Percentiles rank a stretch among this genome's conserved stretches.
Conservation (phyloP, 2,888 invertebrate species). For the Eustalomyia histrio region DNA sequence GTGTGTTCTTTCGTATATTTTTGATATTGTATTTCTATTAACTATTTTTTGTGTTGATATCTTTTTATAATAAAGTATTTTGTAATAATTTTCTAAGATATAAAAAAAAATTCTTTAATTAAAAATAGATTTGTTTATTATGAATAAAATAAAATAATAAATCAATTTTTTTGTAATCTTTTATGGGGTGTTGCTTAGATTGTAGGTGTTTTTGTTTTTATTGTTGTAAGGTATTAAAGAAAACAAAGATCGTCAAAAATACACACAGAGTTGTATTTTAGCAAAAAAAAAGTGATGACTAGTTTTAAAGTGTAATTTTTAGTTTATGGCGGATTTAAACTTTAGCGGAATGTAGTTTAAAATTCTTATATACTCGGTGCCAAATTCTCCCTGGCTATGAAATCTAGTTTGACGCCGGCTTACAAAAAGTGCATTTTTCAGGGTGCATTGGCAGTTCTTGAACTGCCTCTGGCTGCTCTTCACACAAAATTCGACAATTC, state of each 20-base stretch:
- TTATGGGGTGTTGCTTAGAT: too few relatives aligned
- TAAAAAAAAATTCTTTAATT: slow-evolving; percentile 19
- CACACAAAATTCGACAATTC: too few relatives aligned
- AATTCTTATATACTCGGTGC: too few relatives aligned
- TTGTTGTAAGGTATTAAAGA: not conserved
- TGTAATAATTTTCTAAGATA: slow-evolving; percentile 43
- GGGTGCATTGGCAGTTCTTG: too few relatives aligned
- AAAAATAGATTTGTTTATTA: slow-evolving; percentile 31
- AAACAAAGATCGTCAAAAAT: not conserved
- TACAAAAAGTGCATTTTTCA: too few relatives aligned
- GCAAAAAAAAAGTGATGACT: not conserved
- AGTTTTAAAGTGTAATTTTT: too few relatives aligned
- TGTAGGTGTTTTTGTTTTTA: not conserved
- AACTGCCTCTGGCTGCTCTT: too few relatives aligned
- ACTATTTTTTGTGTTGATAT: not conserved
- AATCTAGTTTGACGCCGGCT: too few relatives aligned
- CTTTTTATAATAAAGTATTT: slow-evolving; percentile 28
- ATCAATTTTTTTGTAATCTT: slow-evolving; percentile 12
- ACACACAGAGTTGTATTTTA: not conserved
- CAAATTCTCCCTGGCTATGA: too few relatives aligned
- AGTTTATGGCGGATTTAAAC: too few relatives aligned
- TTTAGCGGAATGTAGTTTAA: too few relatives aligned
- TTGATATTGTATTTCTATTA: not conserved
- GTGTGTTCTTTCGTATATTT: not conserved
- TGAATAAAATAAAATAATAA: slow-evolving; percentile 8